These are phyloP conservation scores for Chelon labrosus DNA, from an alignment of 2,797 vertebrate genomes.

Conservation along the genomic window DNA sequence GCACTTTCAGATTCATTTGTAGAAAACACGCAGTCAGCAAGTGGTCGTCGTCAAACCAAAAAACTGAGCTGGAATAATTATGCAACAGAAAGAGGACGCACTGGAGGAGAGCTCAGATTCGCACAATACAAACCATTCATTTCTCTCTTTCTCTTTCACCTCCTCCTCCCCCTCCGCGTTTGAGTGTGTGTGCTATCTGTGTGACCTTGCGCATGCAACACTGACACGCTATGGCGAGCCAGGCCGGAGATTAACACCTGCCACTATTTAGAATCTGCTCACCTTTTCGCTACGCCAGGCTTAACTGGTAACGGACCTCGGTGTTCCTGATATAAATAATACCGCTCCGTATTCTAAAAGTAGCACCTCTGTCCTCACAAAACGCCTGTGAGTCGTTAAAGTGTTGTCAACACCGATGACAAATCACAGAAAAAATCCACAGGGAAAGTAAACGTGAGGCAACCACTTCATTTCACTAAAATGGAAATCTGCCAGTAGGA, in stretches of 20 bases:
- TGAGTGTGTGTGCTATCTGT: conserved; percentile 29
- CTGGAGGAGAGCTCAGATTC: conserved; percentile 30
- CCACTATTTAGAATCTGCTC: conserved; percentile 29
- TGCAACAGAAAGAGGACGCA: not conserved
- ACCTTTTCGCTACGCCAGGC: conserved; percentile 8
- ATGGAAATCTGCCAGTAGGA: conserved; percentile 11
- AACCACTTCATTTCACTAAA: conserved; percentile 22
- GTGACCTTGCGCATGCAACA: conserved; percentile 46
- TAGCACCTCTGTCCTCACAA: not conserved
- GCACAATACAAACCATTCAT: conserved; percentile 5
- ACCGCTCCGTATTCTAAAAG: not conserved
- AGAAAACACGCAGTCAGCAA: not conserved
- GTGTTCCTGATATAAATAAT: conserved; percentile 14
- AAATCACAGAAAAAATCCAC: conserved; percentile 11
- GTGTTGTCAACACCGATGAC: not conserved
- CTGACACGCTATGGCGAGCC: conserved; percentile 12
- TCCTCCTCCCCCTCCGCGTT: too few species aligned
- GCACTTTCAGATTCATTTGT: not conserved
- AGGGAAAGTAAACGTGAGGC: conserved; percentile 14
- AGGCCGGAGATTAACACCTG: conserved; percentile 62
- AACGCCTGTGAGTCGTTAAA: conserved; percentile 2
- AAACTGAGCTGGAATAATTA: not conserved
- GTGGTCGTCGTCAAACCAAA: not conserved
- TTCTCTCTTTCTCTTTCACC: not conserved
- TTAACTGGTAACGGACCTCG: not conserved